Conservation (phyloP, 2,797 vertebrate species). For the Notolabrus celidotus region DNA sequence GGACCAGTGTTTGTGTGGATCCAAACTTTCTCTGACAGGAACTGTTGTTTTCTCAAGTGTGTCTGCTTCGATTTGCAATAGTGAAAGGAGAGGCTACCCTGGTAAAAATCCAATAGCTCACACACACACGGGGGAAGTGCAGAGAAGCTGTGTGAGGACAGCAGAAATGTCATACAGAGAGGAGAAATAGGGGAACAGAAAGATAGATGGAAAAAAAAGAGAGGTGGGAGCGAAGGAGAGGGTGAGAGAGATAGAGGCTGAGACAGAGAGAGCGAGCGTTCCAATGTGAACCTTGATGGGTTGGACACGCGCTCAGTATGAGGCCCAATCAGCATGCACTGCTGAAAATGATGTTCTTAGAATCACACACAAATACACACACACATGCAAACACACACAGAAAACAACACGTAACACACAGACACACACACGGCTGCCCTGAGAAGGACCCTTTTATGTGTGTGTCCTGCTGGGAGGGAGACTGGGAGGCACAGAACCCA, state of each 20-base stretch:
- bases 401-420: conserved; percentile 40
- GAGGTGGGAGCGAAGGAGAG: conserved; percentile 39
- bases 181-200: conserved; percentile 55
- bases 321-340: conserved; percentile 78
- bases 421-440: conserved; percentile 28
- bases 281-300: conserved; percentile 84
- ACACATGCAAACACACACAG: conserved; percentile 25
- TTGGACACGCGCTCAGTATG: conserved; percentile 76
- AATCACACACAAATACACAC: conserved; percentile 55
- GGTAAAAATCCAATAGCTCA: conserved; percentile 61
- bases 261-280: conserved; percentile 51
- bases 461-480: conserved; percentile 73
- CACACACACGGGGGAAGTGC: conserved; percentile 15
- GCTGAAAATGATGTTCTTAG: conserved; percentile 73
- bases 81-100: conserved; percentile 30
- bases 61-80: conserved; percentile 50
- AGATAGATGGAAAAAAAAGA: conserved; percentile 50
- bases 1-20: neutral
- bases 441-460: conserved; percentile 73
- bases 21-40: conserved; percentile 45
- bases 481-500: conserved; percentile 76
- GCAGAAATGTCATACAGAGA: conserved; percentile 64
- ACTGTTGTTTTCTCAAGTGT: conserved; percentile 48
- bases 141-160: conserved; percentile 58
- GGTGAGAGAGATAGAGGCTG: conserved; percentile 31